A percentile compares a stretch with the other conserved stretches of the same genome.
phyloP scores from a whole-genome alignment of 2,797 vertebrate species.

The Knipowitschia caucasica region DNA sequence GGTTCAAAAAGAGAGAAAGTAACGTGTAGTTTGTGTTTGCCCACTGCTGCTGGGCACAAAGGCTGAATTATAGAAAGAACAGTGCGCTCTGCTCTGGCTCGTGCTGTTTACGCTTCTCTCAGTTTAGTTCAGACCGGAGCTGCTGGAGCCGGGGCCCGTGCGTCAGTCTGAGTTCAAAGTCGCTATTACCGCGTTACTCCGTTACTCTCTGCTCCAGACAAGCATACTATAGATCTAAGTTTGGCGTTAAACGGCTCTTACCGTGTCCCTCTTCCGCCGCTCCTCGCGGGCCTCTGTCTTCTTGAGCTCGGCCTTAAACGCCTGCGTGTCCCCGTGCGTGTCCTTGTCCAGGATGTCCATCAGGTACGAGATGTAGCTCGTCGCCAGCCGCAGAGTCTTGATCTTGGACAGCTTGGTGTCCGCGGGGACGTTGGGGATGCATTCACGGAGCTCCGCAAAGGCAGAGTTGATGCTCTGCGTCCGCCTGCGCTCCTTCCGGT shows the following conservation, averaged over 20 bases:
- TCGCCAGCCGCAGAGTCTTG: constrained; percentile 93
- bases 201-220: too few species aligned
- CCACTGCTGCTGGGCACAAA: too few species aligned
- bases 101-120: too few species aligned
- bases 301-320: constrained; percentile 97
- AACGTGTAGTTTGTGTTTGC: too few species aligned
- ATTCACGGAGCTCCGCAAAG: constrained; percentile 94
- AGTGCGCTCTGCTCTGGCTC: too few species aligned
- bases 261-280: constrained; percentile 92
- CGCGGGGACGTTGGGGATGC: constrained; percentile 96
- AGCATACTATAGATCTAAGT: too few species aligned
- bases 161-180: too few species aligned
- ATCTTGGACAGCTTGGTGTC: constrained; percentile 98
- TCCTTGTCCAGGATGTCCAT: constrained; percentile 99
- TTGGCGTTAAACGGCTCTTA: constrained; percentile 58
- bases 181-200: too few species aligned
- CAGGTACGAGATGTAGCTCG: constrained; percentile 98
- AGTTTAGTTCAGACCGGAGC: too few species aligned
- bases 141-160: too few species aligned
- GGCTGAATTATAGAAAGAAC: too few species aligned
- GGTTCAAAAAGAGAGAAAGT: too few species aligned
- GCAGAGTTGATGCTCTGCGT: constrained; percentile 99
- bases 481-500: constrained; percentile 95
- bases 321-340: constrained; percentile 92
- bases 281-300: constrained; percentile 95